Evolutionary conservation across 2,113 vertebrate species (phyloP), one percentile per base, ranked within the genome.

Genomic region (Pardalotus punctatus): DNA sequence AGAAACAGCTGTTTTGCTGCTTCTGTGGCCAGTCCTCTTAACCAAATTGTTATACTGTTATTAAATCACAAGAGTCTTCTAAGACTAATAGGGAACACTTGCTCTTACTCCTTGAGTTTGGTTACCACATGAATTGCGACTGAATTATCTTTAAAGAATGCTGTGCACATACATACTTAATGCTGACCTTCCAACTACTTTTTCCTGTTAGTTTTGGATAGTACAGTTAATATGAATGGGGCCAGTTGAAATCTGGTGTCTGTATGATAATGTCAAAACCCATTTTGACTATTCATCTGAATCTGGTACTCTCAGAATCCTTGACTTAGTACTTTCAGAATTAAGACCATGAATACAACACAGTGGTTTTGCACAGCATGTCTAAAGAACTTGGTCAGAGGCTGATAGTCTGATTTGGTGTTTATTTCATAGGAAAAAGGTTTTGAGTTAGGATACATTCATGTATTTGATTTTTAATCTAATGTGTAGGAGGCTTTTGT

Each of bases 1-100:
- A 92, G 92, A 78, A 96, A 88, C 96, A 95, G 92, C 94, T 97
- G 90, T 81, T 80, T 77, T 45, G 12, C 88, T 94, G 3, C 58
- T 86, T 64, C 58, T 88, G 38, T 47, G 38, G 64, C 54, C 35
- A 78, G 93, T 86, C 64, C 51, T 89, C 67, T 38, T 93, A 66
- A 88, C 42, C 57, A 42, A 86, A 81, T 77, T 65, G 45, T 47
- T 60, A 19, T 6, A 20, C 14, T 83, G 10, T 51, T 82, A 64
- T 6, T 33, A 45, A 69, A 6, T n/a, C 0, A 3, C 42, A 35
- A 43, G 40, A 25, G 6, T 35, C 17, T 38, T 65, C 29, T 42
- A 50, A 62, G 47, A 58, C 69, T 40, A 50, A 21, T 43, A 57
- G 18, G 6, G 22, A 57, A 22, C 8, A 3, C 10, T 85, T 47